A percentile compares a stretch with the other conserved stretches of the same genome.
Evolutionary conservation across 1,140 invertebrate genomes (phyloP).

Genomic region (Eciton burchellii): DNA sequence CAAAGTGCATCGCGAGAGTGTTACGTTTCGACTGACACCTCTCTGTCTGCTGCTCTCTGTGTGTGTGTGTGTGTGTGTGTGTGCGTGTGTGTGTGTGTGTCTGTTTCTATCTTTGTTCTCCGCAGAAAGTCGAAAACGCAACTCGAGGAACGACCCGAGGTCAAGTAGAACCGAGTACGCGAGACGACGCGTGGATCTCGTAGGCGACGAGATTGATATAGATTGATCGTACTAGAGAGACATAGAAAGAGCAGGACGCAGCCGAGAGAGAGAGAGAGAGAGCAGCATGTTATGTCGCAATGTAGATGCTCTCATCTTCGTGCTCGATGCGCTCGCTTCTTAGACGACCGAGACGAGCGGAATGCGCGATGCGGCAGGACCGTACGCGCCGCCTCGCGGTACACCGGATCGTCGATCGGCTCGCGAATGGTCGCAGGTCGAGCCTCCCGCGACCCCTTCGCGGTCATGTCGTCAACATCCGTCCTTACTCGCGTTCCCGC

Average conservation of each 20-base stretch:
- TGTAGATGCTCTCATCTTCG: slow-evolving; percentile 34
- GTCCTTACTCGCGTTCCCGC: too few relatives aligned
- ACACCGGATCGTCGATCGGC: neutral
- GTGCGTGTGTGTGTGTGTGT: too few relatives aligned
- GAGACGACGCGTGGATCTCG: neutral
- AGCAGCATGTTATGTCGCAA: slow-evolving; percentile 30
- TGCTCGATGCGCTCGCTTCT: neutral
- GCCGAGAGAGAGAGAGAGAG: neutral
- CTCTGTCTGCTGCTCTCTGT: neutral
- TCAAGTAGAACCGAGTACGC: too few relatives aligned
- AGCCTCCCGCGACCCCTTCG: too few relatives aligned
- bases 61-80: too few relatives aligned
- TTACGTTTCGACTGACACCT: neutral
- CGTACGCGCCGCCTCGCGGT: neutral
- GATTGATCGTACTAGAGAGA: neutral
- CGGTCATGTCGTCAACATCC: too few relatives aligned
- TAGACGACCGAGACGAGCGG: slow-evolving; percentile 35
- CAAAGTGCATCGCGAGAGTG: too few relatives aligned
- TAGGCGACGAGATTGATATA: neutral
- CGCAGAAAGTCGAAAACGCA: too few relatives aligned
- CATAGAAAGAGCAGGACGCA: neutral
- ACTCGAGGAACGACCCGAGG: too few relatives aligned
- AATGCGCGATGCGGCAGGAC: slow-evolving; percentile 5
- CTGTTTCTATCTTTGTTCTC: too few relatives aligned
- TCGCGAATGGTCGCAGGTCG: too few relatives aligned